A percentile compares a stretch with the other conserved stretches of the same genome.
phyloP scores from a whole-genome alignment of 64 coral and sea anemone species.

The Dendronephthya gigantea region DNA sequence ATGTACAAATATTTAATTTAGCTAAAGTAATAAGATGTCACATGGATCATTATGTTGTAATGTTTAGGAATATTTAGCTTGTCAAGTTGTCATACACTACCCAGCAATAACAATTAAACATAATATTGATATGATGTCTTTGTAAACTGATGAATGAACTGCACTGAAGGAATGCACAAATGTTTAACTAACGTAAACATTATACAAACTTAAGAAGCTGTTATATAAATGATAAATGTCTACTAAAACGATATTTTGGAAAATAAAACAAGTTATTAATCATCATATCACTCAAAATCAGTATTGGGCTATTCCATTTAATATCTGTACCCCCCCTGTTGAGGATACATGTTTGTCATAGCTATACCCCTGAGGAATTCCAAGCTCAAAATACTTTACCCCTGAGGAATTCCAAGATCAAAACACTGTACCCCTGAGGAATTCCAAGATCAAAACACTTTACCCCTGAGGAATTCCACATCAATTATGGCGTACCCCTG shows the following conservation, averaged over 20 bases:
- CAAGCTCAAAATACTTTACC: no score
- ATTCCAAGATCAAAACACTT: no score
- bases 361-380: no score
- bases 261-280: neutral
- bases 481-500: no score
- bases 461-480: no score
- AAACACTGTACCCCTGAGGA: no score
- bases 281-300: neutral
- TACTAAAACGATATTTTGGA: neutral
- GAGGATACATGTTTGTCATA: no score
- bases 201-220: neutral
- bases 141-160: neutral
- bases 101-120: neutral
- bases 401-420: no score
- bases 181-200: neutral
- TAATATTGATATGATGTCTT: neutral
- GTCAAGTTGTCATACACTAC: neutral
- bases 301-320: no score
- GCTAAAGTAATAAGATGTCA: neutral
- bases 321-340: no score
- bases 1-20: neutral
- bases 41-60: neutral
- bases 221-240: neutral
- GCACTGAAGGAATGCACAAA: neutral
- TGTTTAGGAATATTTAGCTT: neutral